Evolutionary conservation across 2,888 invertebrate genomes (phyloP).

Genomic region (Scaptomyza caliginosa): DNA sequence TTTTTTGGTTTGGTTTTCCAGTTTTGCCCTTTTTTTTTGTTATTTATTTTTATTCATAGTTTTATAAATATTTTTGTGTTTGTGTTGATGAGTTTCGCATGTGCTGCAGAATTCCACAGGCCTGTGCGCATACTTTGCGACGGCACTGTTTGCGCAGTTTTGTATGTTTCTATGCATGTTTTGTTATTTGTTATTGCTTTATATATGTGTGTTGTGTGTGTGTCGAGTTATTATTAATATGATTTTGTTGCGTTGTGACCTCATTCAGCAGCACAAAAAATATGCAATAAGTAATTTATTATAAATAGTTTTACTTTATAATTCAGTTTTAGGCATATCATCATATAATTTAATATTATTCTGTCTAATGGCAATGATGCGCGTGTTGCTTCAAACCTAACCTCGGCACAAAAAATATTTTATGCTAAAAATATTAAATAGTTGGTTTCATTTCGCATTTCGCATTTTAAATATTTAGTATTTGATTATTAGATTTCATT

Average conservation of each 20-base stretch:
- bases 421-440: conserved; percentile 62
- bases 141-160: conserved; percentile 45
- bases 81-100: conserved; percentile 30
- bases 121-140: conserved; percentile 36
- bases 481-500: conserved; percentile 35
- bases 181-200: conserved; percentile 59
- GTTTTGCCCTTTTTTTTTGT: conserved; percentile 14
- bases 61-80: conserved; percentile 19
- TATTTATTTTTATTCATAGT: conserved; percentile 10
- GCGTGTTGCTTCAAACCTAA: conserved; percentile 77
- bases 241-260: conserved; percentile 75
- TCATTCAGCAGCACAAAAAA: conserved; percentile 78
- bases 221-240: conserved; percentile 32
- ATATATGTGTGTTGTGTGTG: conserved; percentile 52
- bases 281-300: conserved; percentile 69
- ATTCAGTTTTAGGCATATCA: conserved; percentile 51
- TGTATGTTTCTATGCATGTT: background rate
- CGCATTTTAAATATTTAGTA: conserved; percentile 21
- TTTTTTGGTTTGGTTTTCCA: conserved; percentile 29
- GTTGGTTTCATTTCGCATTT: conserved; percentile 48
- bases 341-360: conserved; percentile 59
- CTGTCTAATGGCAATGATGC: conserved; percentile 80
- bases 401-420: conserved; percentile 74
- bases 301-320: conserved; percentile 52
- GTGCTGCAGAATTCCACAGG: conserved; percentile 14